Evolutionary conservation across 1,140 invertebrate genomes (phyloP).

Genomic region (Chionoecetes opilio): DNA sequence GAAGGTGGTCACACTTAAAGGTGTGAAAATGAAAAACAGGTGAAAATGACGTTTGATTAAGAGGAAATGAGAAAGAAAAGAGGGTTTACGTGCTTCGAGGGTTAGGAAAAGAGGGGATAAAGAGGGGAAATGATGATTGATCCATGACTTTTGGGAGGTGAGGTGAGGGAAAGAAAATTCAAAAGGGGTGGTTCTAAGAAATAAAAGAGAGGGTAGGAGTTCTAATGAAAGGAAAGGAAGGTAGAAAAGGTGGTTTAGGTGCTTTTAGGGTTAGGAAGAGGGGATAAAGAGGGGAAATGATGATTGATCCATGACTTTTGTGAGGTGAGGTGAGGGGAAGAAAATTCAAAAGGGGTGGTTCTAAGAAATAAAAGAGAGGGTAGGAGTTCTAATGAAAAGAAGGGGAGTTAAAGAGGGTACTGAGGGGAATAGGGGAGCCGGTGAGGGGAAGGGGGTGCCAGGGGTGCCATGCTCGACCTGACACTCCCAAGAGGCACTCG

Average conservation of each 20-base stretch:
- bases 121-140: background rate
- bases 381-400: background rate
- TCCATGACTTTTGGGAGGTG: no score
- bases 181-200: no score
- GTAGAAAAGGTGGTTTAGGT: no score
- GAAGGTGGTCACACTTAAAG: background rate
- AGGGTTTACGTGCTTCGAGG: background rate
- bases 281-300: background rate
- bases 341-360: no score
- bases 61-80: background rate
- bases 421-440: background rate
- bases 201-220: background rate
- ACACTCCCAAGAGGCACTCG: conserved; percentile 13
- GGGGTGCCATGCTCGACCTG: background rate
- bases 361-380: background rate
- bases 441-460: no score
- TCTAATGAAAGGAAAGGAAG: background rate
- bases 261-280: background rate
- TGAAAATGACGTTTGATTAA: background rate
- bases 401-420: background rate
- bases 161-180: no score
- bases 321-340: background rate
- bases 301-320: background rate
- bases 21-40: background rate
- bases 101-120: background rate